Evolutionary conservation across 2,888 invertebrate species (phyloP), one percentile per base, ranked within the genome.

Genomic region (Eupithecia insigniata): DNA sequence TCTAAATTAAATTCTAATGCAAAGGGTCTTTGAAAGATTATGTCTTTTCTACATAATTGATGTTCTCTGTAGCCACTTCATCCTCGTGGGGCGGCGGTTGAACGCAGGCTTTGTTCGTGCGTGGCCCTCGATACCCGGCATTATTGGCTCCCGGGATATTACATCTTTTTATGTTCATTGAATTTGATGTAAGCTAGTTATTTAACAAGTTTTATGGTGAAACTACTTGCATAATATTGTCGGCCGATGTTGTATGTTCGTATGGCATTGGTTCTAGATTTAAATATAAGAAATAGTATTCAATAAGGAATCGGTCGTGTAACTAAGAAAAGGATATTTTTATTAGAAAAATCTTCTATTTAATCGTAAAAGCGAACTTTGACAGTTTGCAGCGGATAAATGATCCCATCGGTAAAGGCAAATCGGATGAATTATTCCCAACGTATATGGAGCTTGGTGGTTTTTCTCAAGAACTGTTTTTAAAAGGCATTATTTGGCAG

Each of bases 71-170:
- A 60, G 55, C 39, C 87, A 75, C 88, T 87, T 84, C 84, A 87
- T 65, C 70, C 70, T 88, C 83, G 80, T 87, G 83, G 83, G 86
- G 85, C 82, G 85, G 84, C 82, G 85, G 82, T 84, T 84, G 83
- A 82, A 81, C 83, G 82, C 82, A 80, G 82, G 83, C 89, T 89
- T 89, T 88, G 87, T 89, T 86, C 88, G 84, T 87, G 84, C 85
- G 84, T 85, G 77, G 81, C 83, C 77, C 85, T 87, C 79, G 71
- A 80, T 77, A 74, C 73, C 76, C 81, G 83, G 84, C 85, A 85
- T 87, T 89, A 88, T 89, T 88, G 85, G 85, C 84, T 86, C 85
- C 85, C 85, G 85, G 71, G 69, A 74, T 78, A 80, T 81, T 78
- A 80, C 78, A 79, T 78, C 71, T 76, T 76, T 80, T 77, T 74